Base-by-base conservation (phyloP, 30 jellyfish, hydroid and myxozoan genomes). In the Pseudorhiza aurosa region DNA sequence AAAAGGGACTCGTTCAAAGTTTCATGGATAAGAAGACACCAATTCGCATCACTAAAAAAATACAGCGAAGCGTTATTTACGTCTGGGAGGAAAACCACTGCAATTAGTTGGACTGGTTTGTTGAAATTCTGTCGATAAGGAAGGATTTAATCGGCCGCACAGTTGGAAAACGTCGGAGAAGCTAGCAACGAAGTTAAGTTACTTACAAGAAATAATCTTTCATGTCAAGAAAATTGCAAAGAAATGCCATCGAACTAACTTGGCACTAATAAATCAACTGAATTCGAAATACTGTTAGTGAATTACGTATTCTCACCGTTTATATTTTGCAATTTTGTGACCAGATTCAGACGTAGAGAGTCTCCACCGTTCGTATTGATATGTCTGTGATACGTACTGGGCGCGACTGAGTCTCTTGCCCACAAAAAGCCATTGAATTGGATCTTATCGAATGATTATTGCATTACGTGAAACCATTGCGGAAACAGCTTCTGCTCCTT, bases 301-400 rank as follows among this genome's bases (percentile, higher is more conserved):
- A 39, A 39, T 5, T 39, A 39, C 50, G 9, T 17, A 14, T 15
- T 1, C 67, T 15, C 14, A 53, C 67, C 67, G 19, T 21, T 36
- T 18, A 19, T 19, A 2, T 53, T 19, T 17, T 21, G 22, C 67
- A 2, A 53, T 10, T 21, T 19, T 53, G 35, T 1, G 67, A 53
- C 67, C 67, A 53, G 67, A n/a, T 53, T 53, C 35, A 53, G 50
- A 6, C 36, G 32, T 15, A 30, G 57, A 18, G 57, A 32, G 2
- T 63, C 57, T 9, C 19, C 50, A 21, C 47, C 22, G 75, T 33
- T 39, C 56, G 83, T 70, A 26, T 12, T n/a, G 83, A 27, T 21
- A 27, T 50, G 83, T 70, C 83, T 30, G 49, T 59, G 14, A 21
- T 30, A 70, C 57, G 58, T 70, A 46, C 71, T 45, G 70, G 83